Conservation (phyloP, 2,888 invertebrate genomes). For the Cataglyphis livida region DNA sequence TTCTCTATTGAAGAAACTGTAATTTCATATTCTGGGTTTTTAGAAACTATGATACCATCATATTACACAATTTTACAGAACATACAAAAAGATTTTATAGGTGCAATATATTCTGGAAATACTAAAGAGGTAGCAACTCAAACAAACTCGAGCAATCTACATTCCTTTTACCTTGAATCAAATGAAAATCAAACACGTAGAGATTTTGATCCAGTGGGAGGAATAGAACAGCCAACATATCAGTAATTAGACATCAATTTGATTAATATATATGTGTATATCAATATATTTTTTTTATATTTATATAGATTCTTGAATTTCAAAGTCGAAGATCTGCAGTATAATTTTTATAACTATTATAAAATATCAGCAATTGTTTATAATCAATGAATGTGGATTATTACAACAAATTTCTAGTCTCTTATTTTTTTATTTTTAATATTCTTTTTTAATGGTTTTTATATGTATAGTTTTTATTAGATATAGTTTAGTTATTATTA, state of each 20-base stretch:
- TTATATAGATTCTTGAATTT: neutral
- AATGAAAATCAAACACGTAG: slow-evolving; percentile 1
- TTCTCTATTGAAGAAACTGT: slow-evolving; percentile 88
- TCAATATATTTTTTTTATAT: neutral
- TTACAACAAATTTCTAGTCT: neutral
- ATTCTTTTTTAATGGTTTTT: neutral
- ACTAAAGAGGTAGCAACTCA: slow-evolving; percentile 85
- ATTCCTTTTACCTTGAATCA: neutral
- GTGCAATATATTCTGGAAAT: slow-evolving; percentile 87
- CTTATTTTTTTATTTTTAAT: neutral
- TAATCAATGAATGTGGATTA: neutral
- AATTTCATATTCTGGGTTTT: slow-evolving; percentile 87
- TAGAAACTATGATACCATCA: slow-evolving; percentile 89
- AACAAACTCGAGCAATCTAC: slow-evolving; percentile 82
- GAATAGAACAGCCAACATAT: slow-evolving; percentile 49
- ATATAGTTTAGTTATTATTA: neutral
- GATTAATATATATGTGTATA: neutral
- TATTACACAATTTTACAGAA: slow-evolving; percentile 88
- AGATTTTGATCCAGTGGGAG: slow-evolving; percentile 72
- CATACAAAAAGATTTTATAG: slow-evolving; percentile 89
- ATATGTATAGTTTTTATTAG: neutral
- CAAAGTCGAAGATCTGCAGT: neutral
- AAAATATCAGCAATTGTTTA: neutral
- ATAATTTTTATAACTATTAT: neutral
- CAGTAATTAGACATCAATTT: neutral